phyloP scores from a whole-genome alignment of 1,140 invertebrate species.

The Archegozetes longisetosus region DNA sequence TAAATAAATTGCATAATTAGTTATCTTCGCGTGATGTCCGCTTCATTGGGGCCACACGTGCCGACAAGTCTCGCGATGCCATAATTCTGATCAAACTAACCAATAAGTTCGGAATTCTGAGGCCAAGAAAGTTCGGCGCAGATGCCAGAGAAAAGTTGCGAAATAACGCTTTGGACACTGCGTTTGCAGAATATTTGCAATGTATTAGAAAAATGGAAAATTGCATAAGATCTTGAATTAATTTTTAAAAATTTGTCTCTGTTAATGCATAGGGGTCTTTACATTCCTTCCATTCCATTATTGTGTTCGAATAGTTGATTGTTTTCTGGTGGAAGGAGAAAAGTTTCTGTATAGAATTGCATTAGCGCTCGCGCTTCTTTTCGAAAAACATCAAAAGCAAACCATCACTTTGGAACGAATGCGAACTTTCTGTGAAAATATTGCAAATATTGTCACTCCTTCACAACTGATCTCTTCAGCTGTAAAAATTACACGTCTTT shows the following conservation, averaged over 20 bases:
- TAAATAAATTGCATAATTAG: conserved; percentile 1
- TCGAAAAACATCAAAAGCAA: conserved; percentile 9
- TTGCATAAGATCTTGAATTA: background rate
- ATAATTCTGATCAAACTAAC: conserved; percentile 58
- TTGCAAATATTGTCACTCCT: conserved; percentile 8
- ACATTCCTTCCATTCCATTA: conserved; percentile 15
- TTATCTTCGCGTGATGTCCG: conserved; percentile 49
- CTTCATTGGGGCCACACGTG: conserved; percentile 72
- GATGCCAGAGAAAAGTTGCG: conserved; percentile 5
- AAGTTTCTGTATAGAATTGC: conserved; percentile 19
- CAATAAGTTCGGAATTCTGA: conserved; percentile 58
- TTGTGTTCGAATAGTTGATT: conserved; percentile 19
- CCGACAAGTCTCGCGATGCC: conserved; percentile 77
- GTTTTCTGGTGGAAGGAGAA: conserved; percentile 17
- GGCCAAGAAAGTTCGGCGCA: background rate
- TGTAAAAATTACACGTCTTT: conserved; percentile 3
- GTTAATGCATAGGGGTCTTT: conserved; percentile 17
- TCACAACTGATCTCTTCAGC: conserved; percentile 9
- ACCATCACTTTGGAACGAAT: conserved; percentile 11
- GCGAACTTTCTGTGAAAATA: conserved; percentile 14
- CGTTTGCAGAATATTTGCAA: conserved; percentile 13
- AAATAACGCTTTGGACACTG: conserved; percentile 11
- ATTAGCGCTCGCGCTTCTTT: conserved; percentile 9
- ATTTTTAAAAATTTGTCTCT: too few species aligned
- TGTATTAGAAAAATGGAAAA: background rate